Evolutionary conservation across 2,113 vertebrate species (phyloP), one percentile per base, ranked within the genome.

Genomic region (Percopsis transmontana): DNA sequence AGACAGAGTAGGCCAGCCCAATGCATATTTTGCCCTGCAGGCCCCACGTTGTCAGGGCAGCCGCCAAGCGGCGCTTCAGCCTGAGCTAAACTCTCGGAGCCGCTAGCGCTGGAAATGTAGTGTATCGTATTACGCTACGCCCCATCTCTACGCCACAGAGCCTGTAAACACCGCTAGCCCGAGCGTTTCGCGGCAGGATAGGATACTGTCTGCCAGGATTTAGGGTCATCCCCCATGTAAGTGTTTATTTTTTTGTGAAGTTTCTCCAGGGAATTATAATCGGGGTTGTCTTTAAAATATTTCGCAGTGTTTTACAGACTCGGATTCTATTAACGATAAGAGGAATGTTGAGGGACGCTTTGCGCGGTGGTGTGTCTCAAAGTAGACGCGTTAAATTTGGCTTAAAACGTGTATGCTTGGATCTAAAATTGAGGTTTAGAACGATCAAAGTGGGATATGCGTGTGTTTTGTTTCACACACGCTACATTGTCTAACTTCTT

Each of bases 21-120:
- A 33, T 33, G 27, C 8, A 7, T 33, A 33, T 33, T 6, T 33
- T 33, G 27, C 21, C 56, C 48, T 45, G n/a, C 68, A 18, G 77
- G 64, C 52, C 70, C 21, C 13, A 41, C 8, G 71, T 81, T 69
- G 68, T 58, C 67, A 70, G 74, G 80, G 57, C 81, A 76, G 65
- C 90, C 89, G 86, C 81, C 81, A 90, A 89, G 90, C 68, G 87
- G 89, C 83, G 90, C 88, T 80, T 88, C 55, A 84, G 76, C 8
- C 77, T 67, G 58, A 45, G 66, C 47, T 70, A 47, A 48, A 23
- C 61, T 57, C 61, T 57, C 58, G 13, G 55, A 9, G 58, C 68
- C 33, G 72, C 82, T 75, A 14, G 51, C 14, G 63, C 68, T 68
- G 79, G 62, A 80, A 15, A 78, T 82, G 87, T 89, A 50, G 76